Evolutionary conservation across 2,113 vertebrate species (phyloP).

Genomic region (Myxocyprinus asiaticus): DNA sequence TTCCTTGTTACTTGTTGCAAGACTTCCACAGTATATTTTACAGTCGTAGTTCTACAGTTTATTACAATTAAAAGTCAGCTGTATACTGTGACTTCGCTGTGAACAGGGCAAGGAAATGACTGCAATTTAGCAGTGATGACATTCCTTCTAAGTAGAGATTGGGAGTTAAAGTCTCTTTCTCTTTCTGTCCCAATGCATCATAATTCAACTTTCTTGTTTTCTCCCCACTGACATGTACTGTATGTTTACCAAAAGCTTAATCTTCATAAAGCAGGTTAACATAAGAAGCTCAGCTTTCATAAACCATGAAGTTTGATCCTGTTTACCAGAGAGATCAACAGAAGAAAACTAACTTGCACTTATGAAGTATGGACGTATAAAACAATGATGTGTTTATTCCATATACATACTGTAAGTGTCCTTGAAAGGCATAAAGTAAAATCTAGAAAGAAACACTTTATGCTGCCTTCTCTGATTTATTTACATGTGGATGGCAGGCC

Average conservation of each 20-base stretch:
- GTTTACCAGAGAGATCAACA: conserved; percentile 20
- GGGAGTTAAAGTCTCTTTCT: not conserved
- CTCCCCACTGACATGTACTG: conserved; percentile 36
- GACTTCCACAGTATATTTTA: no score
- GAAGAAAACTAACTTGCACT: conserved; percentile 31
- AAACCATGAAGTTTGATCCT: conserved; percentile 42
- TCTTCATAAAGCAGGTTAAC: conserved; percentile 57
- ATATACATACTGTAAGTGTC: conserved; percentile 12
- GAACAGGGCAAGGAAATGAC: no score
- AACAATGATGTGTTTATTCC: conserved; percentile 36
- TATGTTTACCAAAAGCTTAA: conserved; percentile 47
- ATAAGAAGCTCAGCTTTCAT: conserved; percentile 44
- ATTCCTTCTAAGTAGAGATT: not conserved
- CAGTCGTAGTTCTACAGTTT: no score
- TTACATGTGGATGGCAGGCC: not conserved
- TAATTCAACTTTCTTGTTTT: conserved; percentile 33
- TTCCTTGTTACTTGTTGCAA: no score
- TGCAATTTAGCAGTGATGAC: no score
- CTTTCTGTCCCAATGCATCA: not conserved
- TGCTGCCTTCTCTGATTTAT: conserved; percentile 19
- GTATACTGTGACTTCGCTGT: no score
- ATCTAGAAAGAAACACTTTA: conserved; percentile 16
- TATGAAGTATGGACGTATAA: conserved; percentile 32
- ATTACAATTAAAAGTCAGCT: no score
- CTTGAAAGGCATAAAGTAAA: conserved; percentile 28